Evolutionary conservation across 1,140 invertebrate genomes (phyloP).

Genomic region (Pemphigus obesinymphae): DNA sequence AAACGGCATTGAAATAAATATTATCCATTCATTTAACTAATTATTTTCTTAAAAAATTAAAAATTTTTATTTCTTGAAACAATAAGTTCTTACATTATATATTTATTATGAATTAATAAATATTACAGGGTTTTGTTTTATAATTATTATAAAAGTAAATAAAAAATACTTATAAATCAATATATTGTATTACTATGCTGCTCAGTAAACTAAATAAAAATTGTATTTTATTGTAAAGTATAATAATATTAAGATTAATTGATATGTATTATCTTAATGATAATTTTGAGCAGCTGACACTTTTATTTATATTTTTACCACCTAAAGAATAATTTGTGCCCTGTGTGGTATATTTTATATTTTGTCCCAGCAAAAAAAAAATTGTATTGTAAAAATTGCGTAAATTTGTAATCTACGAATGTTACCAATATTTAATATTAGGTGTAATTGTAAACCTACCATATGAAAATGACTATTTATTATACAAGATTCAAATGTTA

Average conservation of each 20-base stretch:
- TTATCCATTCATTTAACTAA: not conserved
- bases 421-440: constrained; percentile 23
- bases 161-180: not conserved
- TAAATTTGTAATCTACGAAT: not conserved
- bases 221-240: constrained; percentile 3
- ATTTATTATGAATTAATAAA: constrained; percentile 10
- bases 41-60: constrained; percentile 4
- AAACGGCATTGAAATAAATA: constrained; percentile 20
- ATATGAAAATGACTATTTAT: not conserved
- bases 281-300: constrained; percentile 8
- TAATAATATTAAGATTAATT: not conserved
- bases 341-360: constrained; percentile 8
- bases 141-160: constrained; percentile 8
- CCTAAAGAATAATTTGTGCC: not conserved
- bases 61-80: constrained; percentile 19
- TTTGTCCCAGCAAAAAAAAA: not conserved
- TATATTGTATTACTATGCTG: constrained; percentile 10
- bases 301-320: constrained; percentile 4
- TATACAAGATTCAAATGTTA: not conserved
- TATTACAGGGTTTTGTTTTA: constrained; percentile 31
- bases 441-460: not conserved
- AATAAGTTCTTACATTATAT: constrained; percentile 27
- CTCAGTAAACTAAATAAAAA: not conserved
- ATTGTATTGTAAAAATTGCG: not conserved
- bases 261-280: not conserved